Evolutionary conservation across 2,888 invertebrate species (phyloP).

Genomic region (Ryuthela nishihirai): DNA sequence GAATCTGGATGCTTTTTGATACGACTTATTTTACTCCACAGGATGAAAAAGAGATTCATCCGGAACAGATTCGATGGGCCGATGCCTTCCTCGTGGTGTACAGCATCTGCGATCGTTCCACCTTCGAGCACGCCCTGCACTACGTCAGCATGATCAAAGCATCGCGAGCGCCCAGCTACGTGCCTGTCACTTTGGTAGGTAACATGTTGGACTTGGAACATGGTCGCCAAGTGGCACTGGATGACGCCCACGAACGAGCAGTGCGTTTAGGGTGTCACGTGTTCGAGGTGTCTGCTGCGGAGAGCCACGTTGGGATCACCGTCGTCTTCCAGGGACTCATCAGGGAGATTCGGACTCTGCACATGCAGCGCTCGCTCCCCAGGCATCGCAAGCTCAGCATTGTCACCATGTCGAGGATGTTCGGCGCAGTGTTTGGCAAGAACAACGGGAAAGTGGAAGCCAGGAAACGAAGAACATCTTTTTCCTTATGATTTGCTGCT

Average conservation of each 20-base stretch:
- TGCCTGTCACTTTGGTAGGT: slow-evolving; percentile 20
- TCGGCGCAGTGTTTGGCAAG: slow-evolving; percentile 37
- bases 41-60: slow-evolving; percentile 66
- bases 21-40: too few relatives aligned
- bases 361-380: slow-evolving; percentile 6
- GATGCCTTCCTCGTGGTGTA: slow-evolving; percentile 78
- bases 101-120: slow-evolving; percentile 70
- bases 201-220: slow-evolving; percentile 56
- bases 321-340: slow-evolving; percentile 15
- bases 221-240: slow-evolving; percentile 62
- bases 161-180: neutral
- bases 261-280: slow-evolving; percentile 48
- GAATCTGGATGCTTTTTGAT: slow-evolving; percentile 44
- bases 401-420: slow-evolving; percentile 29
- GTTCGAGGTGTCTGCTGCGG: slow-evolving; percentile 34
- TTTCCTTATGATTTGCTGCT: slow-evolving; percentile 3
- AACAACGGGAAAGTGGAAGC: slow-evolving; percentile 11
- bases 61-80: slow-evolving; percentile 75
- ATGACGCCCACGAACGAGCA: slow-evolving; percentile 25
- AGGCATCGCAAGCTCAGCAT: slow-evolving; percentile 29
- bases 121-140: slow-evolving; percentile 54
- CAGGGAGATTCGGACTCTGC: slow-evolving; percentile 8
- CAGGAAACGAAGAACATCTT: slow-evolving; percentile 1
- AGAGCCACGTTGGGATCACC: slow-evolving; percentile 17
- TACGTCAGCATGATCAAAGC: neutral